phyloP scores from a whole-genome alignment of 2,113 vertebrate species.

The Kryptolebias marmoratus region DNA sequence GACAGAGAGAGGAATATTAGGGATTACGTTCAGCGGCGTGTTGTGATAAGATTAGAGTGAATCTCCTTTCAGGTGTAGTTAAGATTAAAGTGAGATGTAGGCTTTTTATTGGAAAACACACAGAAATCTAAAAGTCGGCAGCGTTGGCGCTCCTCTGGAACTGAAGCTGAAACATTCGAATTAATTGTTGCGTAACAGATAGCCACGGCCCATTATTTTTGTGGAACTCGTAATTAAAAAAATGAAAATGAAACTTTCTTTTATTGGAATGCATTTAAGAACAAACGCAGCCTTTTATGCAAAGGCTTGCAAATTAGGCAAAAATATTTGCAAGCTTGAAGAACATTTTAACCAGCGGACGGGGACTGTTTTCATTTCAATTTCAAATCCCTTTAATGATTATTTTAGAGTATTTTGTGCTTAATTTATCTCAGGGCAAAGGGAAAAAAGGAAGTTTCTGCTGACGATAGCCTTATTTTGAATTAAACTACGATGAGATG shows the following conservation, averaged over 20 bases:
- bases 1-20: constrained; percentile 71
- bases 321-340: constrained; percentile 68
- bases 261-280: constrained; percentile 32
- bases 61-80: constrained; percentile 54
- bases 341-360: constrained; percentile 62
- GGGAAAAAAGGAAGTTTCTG: constrained; percentile 68
- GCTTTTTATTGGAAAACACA: constrained; percentile 23
- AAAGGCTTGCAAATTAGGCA: constrained; percentile 66
- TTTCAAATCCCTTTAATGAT: constrained; percentile 74
- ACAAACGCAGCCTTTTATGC: constrained; percentile 49
- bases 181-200: constrained; percentile 29
- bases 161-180: constrained; percentile 30
- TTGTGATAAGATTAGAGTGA: constrained; percentile 77
- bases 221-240: constrained; percentile 19
- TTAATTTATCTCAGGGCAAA: constrained; percentile 65
- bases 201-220: background rate
- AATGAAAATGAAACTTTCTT: constrained; percentile 37
- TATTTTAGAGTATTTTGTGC: constrained; percentile 74
- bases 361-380: constrained; percentile 64
- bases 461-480: constrained; percentile 63
- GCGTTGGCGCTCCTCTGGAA: constrained; percentile 24
- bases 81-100: constrained; percentile 71
- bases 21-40: constrained; percentile 73
- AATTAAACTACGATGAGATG: constrained; percentile 60
- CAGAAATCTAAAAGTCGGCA: constrained; percentile 35